Evolutionary conservation across 2,888 invertebrate genomes (phyloP).

Genomic region (Cataglyphis albicans): DNA sequence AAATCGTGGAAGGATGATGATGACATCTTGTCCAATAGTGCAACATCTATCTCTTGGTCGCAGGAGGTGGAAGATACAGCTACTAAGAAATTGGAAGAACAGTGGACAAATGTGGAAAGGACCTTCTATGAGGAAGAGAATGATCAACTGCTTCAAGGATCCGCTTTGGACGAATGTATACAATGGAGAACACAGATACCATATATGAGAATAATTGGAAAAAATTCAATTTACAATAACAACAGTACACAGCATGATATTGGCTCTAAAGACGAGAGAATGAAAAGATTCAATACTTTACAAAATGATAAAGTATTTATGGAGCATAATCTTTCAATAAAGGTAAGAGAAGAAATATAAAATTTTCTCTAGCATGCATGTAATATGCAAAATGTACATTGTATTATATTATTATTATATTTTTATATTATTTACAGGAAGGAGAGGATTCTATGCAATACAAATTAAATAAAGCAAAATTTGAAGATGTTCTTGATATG

Average conservation of each 20-base stretch:
- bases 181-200: slow-evolving; percentile 83
- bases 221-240: slow-evolving; percentile 36
- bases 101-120: slow-evolving; percentile 81
- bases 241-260: not conserved
- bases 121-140: slow-evolving; percentile 79
- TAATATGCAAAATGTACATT: not conserved
- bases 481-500: slow-evolving; percentile 79
- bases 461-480: slow-evolving; percentile 59
- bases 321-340: slow-evolving; percentile 58
- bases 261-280: slow-evolving; percentile 18
- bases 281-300: slow-evolving; percentile 33
- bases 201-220: slow-evolving; percentile 79
- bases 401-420: slow-evolving; percentile 3
- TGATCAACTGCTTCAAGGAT: slow-evolving; percentile 68
- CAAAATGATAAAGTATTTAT: slow-evolving; percentile 59
- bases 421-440: slow-evolving; percentile 67
- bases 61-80: slow-evolving; percentile 80
- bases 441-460: slow-evolving; percentile 56
- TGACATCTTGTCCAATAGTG: slow-evolving; percentile 71
- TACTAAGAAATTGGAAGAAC: slow-evolving; percentile 78
- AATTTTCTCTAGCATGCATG: not conserved
- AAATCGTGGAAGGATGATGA: slow-evolving; percentile 65
- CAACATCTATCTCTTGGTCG: slow-evolving; percentile 78
- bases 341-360: slow-evolving; percentile 49
- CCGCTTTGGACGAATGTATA: slow-evolving; percentile 79